Conservation (phyloP, 2,797 vertebrate species). For the Hydrolagus colliei region DNA sequence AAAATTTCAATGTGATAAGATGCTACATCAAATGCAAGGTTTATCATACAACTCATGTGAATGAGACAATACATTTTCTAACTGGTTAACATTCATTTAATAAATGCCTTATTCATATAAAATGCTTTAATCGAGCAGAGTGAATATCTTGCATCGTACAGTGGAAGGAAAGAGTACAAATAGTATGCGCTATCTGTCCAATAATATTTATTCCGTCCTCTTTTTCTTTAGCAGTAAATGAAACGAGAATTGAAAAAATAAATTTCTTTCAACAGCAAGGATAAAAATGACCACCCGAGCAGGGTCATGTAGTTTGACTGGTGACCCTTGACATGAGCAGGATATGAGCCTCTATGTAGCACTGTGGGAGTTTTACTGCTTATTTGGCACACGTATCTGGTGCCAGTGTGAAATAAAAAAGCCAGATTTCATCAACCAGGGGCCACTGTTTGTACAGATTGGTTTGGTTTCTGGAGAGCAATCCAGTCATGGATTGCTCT, state of each 20-base stretch:
- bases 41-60: no score
- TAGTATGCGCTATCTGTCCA: background rate
- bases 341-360: background rate
- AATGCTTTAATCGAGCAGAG: no score
- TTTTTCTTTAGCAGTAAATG: conserved; percentile 4
- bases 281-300: background rate
- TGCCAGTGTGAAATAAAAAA: background rate
- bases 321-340: conserved; percentile 3
- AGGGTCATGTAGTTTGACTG: background rate
- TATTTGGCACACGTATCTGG: background rate
- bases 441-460: background rate
- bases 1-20: no score
- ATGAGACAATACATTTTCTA: no score
- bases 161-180: background rate
- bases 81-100: no score
- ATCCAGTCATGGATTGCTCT: background rate
- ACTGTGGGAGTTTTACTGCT: background rate
- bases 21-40: no score
- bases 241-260: background rate
- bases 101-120: no score
- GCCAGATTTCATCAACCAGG: background rate
- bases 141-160: no score
- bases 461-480: background rate
- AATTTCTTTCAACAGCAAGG: background rate
- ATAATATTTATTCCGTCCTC: background rate